Evolutionary conservation across 2,797 vertebrate genomes (phyloP).

Genomic region (Gymnothorax javanicus): DNA sequence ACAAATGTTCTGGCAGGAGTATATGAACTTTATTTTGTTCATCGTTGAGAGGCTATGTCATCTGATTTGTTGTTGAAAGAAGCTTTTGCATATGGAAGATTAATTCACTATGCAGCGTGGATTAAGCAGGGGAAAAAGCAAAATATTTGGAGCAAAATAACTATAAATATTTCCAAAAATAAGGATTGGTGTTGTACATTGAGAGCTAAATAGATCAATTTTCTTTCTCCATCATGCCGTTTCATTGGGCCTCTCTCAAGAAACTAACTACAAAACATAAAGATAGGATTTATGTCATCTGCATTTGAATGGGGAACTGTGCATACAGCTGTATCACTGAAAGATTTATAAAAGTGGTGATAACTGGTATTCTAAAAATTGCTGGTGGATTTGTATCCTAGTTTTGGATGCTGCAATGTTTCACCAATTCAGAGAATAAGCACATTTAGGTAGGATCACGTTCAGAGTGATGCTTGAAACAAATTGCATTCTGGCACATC

Average conservation of each 20-base stretch:
- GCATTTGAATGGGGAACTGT: constrained; percentile 85
- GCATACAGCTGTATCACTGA: constrained; percentile 64
- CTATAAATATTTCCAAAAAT: constrained; percentile 69
- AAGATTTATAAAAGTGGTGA: constrained; percentile 72
- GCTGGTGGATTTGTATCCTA: neutral
- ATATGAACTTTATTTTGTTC: constrained; percentile 66
- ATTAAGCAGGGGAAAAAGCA: constrained; percentile 55
- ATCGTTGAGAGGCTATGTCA: constrained; percentile 66
- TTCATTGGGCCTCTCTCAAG: neutral
- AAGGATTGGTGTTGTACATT: constrained; percentile 57
- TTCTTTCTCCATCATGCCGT: constrained; percentile 47
- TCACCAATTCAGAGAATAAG: neutral
- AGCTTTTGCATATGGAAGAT: constrained; percentile 76
- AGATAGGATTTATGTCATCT: constrained; percentile 83
- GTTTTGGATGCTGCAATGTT: neutral
- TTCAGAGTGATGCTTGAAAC: neutral
- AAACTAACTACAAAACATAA: constrained; percentile 53
- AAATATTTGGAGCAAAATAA: constrained; percentile 80
- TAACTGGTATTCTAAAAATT: constrained; percentile 1
- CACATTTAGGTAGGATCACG: neutral
- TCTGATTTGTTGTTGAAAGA: constrained; percentile 77
- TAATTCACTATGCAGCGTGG: constrained; percentile 66
- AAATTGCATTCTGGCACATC: neutral
- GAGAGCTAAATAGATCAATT: constrained; percentile 63
- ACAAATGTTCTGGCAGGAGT: constrained; percentile 80